Evolutionary conservation across 2,797 vertebrate genomes (phyloP).

Genomic region (Gymnopithys bicolor): DNA sequence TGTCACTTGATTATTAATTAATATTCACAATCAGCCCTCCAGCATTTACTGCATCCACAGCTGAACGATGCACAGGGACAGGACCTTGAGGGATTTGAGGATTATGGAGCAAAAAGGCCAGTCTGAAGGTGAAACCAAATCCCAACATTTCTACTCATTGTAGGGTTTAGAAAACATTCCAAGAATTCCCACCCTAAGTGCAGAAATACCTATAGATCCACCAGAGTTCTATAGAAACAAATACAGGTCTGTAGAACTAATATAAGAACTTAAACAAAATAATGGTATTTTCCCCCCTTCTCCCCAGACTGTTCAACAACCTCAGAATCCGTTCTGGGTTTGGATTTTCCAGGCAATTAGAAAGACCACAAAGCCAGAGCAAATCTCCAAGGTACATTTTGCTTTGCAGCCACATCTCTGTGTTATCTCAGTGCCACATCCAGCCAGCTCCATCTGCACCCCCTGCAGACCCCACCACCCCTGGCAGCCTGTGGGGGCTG

Average conservation of each 20-base stretch:
- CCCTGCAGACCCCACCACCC: background rate
- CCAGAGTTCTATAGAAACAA: background rate
- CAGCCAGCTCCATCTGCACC: rapidly evolving
- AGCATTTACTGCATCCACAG: background rate
- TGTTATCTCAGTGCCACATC: rapidly evolving
- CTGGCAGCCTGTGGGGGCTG: too few species aligned
- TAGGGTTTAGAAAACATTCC: background rate
- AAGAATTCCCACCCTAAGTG: background rate
- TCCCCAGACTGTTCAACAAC: background rate
- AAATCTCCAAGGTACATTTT: background rate
- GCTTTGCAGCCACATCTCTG: background rate
- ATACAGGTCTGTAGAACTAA: background rate
- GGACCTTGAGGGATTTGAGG: background rate
- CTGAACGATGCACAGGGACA: background rate
- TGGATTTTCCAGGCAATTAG: background rate
- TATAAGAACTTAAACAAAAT: background rate
- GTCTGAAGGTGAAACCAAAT: background rate
- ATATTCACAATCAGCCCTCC: background rate
- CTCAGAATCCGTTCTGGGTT: background rate
- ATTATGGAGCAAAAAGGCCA: background rate
- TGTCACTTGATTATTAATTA: background rate
- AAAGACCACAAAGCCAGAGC: background rate
- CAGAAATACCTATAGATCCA: background rate
- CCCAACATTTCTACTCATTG: background rate
- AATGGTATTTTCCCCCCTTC: background rate